Conservation (phyloP, 2,797 vertebrate species). For the Monodelphis domestica region DNA sequence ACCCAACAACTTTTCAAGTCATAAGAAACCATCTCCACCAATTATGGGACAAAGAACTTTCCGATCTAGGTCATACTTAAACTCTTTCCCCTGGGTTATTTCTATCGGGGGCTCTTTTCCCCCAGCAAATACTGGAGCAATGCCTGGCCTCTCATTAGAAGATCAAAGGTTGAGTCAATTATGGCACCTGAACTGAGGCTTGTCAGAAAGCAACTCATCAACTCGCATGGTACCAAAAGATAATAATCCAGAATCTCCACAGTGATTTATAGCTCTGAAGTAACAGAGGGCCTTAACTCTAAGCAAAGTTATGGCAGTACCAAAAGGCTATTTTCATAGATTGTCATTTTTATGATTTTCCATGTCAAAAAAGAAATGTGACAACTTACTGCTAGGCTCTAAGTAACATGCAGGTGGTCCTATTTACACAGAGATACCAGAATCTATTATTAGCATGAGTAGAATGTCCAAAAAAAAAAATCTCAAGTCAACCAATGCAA, state of each 20-base stretch:
- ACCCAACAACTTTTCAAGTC: background rate
- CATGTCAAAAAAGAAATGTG: constrained; percentile 43
- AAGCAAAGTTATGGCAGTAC: constrained; percentile 49
- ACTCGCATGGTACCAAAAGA: background rate
- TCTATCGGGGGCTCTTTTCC: background rate
- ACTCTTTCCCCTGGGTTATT: background rate
- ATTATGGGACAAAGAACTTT: background rate
- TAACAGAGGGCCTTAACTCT: constrained; percentile 32
- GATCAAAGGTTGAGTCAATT: background rate
- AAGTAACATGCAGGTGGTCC: background rate
- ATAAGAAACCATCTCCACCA: background rate
- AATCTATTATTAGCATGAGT: constrained; percentile 33
- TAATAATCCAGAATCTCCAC: constrained; percentile 21
- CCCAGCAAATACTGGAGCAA: too few species aligned
- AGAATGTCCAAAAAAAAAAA: background rate
- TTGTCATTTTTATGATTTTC: constrained; percentile 54
- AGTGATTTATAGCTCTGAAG: background rate
- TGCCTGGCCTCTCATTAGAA: background rate
- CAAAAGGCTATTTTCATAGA: constrained; percentile 60
- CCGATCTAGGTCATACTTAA: background rate
- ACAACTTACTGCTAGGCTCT: constrained; percentile 25
- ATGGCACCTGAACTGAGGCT: background rate
- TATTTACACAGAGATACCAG: constrained; percentile 37
- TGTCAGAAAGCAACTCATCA: background rate
- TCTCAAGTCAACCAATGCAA: background rate